Percentiles rank a stretch among this genome's conserved stretches.
Evolutionary conservation across 2,113 vertebrate genomes (phyloP).

Genomic region (Oryzias javanicus): DNA sequence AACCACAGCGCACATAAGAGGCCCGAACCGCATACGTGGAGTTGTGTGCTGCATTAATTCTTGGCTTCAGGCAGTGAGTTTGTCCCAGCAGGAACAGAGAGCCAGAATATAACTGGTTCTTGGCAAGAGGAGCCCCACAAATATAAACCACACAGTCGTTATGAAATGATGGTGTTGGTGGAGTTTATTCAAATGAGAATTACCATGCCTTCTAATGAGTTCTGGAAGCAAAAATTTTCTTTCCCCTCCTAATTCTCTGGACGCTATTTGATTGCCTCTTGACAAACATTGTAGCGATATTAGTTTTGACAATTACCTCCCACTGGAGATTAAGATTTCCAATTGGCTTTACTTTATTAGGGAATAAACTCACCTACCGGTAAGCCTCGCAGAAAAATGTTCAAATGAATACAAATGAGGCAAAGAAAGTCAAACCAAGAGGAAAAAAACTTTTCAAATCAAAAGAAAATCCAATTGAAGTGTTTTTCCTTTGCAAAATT

Average conservation of each 20-base stretch:
- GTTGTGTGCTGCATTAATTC: constrained; percentile 2
- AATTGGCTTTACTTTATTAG: no score
- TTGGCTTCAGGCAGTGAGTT: background rate
- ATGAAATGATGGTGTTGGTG: constrained; percentile 3
- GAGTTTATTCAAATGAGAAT: constrained; percentile 7
- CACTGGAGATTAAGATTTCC: no score
- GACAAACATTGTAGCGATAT: background rate
- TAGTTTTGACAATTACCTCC: background rate
- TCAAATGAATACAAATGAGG: no score
- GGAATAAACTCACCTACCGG: no score
- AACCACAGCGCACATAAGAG: background rate
- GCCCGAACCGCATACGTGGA: background rate
- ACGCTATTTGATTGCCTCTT: background rate
- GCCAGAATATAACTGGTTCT: background rate
- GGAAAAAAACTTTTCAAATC: no score
- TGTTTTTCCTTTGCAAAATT: no score
- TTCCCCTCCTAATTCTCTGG: background rate
- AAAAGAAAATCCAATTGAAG: no score
- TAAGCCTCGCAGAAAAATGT: no score
- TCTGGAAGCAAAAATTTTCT: background rate
- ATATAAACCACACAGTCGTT: background rate
- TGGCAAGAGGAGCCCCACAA: background rate
- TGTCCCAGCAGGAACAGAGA: background rate
- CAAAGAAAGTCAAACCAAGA: no score
- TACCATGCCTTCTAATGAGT: background rate